Evolutionary conservation across 1,140 invertebrate genomes (phyloP), one percentile per base, ranked within the genome.

Genomic region (Temnothorax nylanderi): DNA sequence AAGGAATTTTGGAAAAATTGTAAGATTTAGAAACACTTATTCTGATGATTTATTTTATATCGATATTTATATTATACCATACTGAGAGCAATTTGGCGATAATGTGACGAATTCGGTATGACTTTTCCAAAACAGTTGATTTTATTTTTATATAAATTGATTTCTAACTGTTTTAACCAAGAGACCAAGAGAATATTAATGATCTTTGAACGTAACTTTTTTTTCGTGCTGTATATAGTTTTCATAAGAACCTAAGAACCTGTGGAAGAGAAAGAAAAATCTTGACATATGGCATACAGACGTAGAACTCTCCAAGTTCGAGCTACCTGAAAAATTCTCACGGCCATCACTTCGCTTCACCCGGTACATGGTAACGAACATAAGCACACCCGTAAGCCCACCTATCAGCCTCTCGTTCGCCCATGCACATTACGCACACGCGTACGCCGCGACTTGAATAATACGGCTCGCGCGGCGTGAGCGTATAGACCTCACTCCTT

Each of bases 341-440:
- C n/a, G 78, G 21, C 37, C 56, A n/a, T 64, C 54, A 11, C 34
- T 84, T 51, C 34, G 75, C 80, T 37, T 41, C 89, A 91, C 89
- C 89, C 89, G 89, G 81, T 91, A 91, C 34, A 32, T 90, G 72
- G 32, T 60, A 86, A 74, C 49, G 67, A 88, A 78, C 75, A 51
- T 85, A 90, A 85, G 58, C 78, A 44, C 71, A 81, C 76, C 89
- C 86, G 86, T 88, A 84, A 76, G 87, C 87, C 87, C 82, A 91
- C 87, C 89, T 90, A 90, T 88, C 89, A 81, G 75, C 78, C 78
- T 90, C 89, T 90, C 86, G 82, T 90, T 86, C 89, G 89, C 89
- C 89, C 89, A 90, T 91, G 81, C 89, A 86, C 77, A 72, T 91
- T 90, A 90, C 86, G 82, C 89, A 88, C 89, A 90, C 89, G 77